Evolutionary conservation across 2,113 vertebrate genomes (phyloP).

Genomic region (Xiphophorus couchianus): DNA sequence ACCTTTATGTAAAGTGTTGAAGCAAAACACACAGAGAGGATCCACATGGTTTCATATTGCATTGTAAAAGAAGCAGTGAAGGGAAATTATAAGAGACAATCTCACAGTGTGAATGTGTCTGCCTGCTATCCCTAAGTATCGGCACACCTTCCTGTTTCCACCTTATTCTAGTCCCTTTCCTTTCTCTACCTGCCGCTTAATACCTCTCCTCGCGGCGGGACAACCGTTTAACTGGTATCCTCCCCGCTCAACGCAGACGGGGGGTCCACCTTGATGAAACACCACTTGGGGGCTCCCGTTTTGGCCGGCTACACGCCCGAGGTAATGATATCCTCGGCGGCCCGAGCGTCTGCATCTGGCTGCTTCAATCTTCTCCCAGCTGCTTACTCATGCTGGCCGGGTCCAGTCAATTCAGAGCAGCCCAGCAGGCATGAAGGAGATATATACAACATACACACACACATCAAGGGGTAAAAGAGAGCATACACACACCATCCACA

Average conservation of each 20-base stretch:
- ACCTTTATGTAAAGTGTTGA: conserved; percentile 43
- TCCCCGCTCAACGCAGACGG: conserved; percentile 65
- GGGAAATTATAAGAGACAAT: conserved; percentile 52
- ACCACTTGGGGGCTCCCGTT: conserved; percentile 67
- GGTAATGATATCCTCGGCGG: conserved; percentile 88
- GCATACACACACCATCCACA: conserved; percentile 10
- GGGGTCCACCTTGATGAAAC: conserved; percentile 87
- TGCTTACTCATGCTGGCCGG: conserved; percentile 83
- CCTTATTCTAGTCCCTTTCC: conserved; percentile 65
- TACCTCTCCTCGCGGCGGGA: conserved; percentile 82
- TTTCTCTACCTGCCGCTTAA: conserved; percentile 73
- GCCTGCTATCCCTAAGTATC: conserved; percentile 41
- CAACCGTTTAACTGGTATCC: conserved; percentile 78
- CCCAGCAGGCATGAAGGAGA: conserved; percentile 55
- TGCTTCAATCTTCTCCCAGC: conserved; percentile 79
- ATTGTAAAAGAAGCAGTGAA: conserved; percentile 37
- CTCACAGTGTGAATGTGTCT: conserved; percentile 41
- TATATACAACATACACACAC: conserved; percentile 16
- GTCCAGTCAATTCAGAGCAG: conserved; percentile 59
- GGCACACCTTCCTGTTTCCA: conserved; percentile 46
- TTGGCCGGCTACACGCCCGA: conserved; percentile 59
- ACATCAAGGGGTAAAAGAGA: conserved; percentile 17
- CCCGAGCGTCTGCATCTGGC: conserved; percentile 70
- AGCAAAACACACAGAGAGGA: conserved; percentile 24
- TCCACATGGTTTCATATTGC: conserved; percentile 15